Evolutionary conservation across 2,888 invertebrate species (phyloP), one percentile per base, ranked within the genome.

Genomic region (Troides oblongomaculatus): DNA sequence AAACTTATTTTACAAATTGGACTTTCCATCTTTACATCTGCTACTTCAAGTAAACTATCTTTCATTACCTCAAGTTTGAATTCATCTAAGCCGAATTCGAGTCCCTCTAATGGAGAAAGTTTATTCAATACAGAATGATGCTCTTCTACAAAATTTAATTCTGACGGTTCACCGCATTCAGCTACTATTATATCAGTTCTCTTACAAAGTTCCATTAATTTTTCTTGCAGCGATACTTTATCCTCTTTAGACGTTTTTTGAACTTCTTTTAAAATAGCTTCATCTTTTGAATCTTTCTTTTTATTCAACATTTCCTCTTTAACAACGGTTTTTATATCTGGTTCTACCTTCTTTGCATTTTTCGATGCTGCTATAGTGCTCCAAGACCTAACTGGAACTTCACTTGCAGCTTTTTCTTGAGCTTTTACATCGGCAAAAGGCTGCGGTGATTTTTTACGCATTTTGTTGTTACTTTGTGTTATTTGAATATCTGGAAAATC

Each of bases 311-410:
- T 25, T 77, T 72, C 60, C 58, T 66, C 66, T 14, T 56, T 66
- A 2, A 21, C 21, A 23, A 36, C 36, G 72, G 58, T 68, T 43
- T 50, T 64, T 43, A 58, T 61, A 65, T 74, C 73, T 57, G 72
- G 70, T 23, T 81, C 80, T 66, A 72, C 62, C 72, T 81, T 88
- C 72, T 84, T 81, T 56, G 78, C 72, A 73, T 69, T 85, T 76
- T 85, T 88, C 23, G 85, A 81, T 3, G 93, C 91, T 58, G 93
- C 93, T 74, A 94, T 89, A 62, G 90, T 91, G 77, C 93, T 94
- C 94, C 94, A 94, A 18, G 93, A 93, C 80, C 91, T 92, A 39
- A 86, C 83, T 4, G 86, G 87, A 73, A 84, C 85, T 36, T 86
- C 86, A 46, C 76, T 71, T 21, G 78, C 70, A 4, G 77, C 69